phyloP scores from a whole-genome alignment of 2,888 invertebrate species.

The Anthrax anthrax region DNA sequence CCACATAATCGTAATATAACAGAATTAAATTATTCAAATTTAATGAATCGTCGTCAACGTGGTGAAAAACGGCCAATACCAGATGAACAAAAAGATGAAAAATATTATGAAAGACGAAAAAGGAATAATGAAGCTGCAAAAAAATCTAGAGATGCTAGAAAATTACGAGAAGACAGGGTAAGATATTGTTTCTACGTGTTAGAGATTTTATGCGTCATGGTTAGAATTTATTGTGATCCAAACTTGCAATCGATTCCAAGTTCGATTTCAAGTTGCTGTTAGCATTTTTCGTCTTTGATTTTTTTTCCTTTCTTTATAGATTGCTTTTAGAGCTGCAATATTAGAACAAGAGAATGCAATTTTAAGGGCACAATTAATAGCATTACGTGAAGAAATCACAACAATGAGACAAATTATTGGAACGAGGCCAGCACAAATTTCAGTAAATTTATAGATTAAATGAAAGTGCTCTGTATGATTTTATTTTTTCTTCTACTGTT shows the following conservation, averaged over 20 bases:
- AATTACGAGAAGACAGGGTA: slow-evolving; percentile 76
- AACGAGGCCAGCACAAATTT: slow-evolving; percentile 5
- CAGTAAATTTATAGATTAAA: slow-evolving; percentile 1
- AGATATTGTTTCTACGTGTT: slow-evolving; percentile 1
- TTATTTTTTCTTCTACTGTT: too few relatives aligned
- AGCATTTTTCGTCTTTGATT: neutral
- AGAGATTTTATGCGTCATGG: too few relatives aligned
- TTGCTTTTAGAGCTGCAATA: slow-evolving; percentile 69
- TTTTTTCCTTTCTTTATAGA: slow-evolving; percentile 34
- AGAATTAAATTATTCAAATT: slow-evolving; percentile 25
- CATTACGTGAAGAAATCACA: slow-evolving; percentile 59
- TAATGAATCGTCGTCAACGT: slow-evolving; percentile 42
- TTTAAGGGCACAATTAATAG: slow-evolving; percentile 64
- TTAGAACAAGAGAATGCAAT: slow-evolving; percentile 81
- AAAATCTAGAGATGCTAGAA: slow-evolving; percentile 76
- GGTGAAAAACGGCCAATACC: slow-evolving; percentile 81
- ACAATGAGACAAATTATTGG: slow-evolving; percentile 4
- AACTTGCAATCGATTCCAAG: too few relatives aligned
- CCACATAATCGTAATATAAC: slow-evolving; percentile 26
- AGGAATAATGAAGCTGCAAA: slow-evolving; percentile 86
- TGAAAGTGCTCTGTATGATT: too few relatives aligned
- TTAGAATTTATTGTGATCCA: too few relatives aligned
- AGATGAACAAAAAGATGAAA: slow-evolving; percentile 73
- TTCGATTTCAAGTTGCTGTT: neutral
- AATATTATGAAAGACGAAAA: slow-evolving; percentile 75